Base-by-base conservation (phyloP, 2,797 vertebrate genomes). In the Epinephelus malabaricus region DNA sequence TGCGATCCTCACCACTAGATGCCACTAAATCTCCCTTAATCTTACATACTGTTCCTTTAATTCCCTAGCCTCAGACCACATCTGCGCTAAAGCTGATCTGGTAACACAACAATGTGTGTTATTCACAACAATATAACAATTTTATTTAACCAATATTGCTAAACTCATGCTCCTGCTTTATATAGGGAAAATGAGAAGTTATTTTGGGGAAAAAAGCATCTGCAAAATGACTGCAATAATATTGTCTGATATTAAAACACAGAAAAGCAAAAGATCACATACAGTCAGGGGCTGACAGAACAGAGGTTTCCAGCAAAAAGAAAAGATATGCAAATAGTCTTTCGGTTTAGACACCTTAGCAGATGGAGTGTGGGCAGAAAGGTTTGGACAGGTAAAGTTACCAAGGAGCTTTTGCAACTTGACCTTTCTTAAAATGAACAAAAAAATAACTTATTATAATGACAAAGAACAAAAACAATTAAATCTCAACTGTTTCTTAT, bases 321-420 rank as follows among this genome's bases (percentile, higher is more conserved):
- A 43, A 17, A 45, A 1, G 5, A 21, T 51, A 0, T 6, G 5
- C 40, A 46, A 40, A 40, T 1, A 10, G 17, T 23, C 18, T 40
- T 56, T 43, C 11, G 45, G 10, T 38, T 71, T 1, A n/a, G 6
- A 51, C 2, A 2, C 23, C 54, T 59, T 54, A 11, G 5, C 38
- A 54, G 67, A 47, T 65, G 59, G 60, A 25, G 6, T 18, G 46
- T 55, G 40, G 38, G 25, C 47, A 25, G 25, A 62, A 55, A 62
- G 0, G 64, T 59, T 51, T 45, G 0, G 25, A 6, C 23, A 17
- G 19, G 38, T 60, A 47, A 60, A 60, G 12, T 54, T 0, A 27
- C 14, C 18, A 50, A 69, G 23, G 30, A 40, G 40, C 2, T 49
- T 5, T 25, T 63, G 50, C 19, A 76, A 51, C 15, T 5, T 40